Evolutionary conservation across 1,140 invertebrate genomes (phyloP), one percentile per base, ranked within the genome.

Genomic region (Eumeta japonica): DNA sequence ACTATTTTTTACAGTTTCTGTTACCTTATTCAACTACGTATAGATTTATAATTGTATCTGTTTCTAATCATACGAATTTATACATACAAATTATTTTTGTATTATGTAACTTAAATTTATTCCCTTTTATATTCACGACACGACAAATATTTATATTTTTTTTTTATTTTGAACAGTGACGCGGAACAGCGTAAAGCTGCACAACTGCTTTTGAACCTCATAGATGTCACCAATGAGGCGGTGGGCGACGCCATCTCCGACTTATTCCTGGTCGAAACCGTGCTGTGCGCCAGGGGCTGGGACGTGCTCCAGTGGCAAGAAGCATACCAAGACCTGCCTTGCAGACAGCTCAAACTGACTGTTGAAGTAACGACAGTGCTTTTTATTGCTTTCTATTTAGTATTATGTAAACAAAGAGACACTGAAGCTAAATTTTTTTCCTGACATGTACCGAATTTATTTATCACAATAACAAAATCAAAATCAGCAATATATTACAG

Each of bases 171-270:
- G 17, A 34, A 10, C 51, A 72, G 67, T 3, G 62, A 63, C 2
- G 43, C 52, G 12, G 63, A 63, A 28, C 54, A 66, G 16, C 54
- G 68, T 0, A 66, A 71, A 43, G 78, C 83, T 7, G 85, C 86
- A 0, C 54, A 74, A 30, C 81, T 81, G 37, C 70, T 97, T 13
- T 50, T 78, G 9, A 70, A 78, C 36, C 64, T 92, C 10, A 87
- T 93, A 18, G 84, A 94, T 66, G 70, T 97, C 39, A 94, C 94
- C 11, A 98, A 98, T 63, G 90, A 96, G 76, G 91, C 92, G 3
- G 93, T 98, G 2, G 97, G 97, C 0, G 97, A 99, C 80, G 96
- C 96, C 0, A 84, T 99, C 11, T 94, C 95, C 0, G 95, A 98
- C 63, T 82, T 99, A 80, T 75, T 99, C 14, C 60, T 97, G 5